Base-by-base conservation (phyloP, 2,113 vertebrate genomes). In the Salvelinus namaycush region DNA sequence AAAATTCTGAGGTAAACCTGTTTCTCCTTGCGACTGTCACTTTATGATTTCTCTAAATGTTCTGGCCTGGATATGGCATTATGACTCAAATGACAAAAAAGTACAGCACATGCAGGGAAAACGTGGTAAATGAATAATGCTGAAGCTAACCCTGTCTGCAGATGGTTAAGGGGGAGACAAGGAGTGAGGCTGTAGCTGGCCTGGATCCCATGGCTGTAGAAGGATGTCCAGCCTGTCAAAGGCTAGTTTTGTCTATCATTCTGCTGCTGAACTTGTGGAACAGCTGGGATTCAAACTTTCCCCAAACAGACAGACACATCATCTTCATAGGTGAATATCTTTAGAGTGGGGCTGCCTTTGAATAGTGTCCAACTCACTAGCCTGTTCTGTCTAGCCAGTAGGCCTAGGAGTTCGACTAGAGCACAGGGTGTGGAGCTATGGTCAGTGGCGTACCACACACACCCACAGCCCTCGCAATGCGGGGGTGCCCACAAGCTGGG, bases 271-370 rank as follows among this genome's bases (percentile, higher is more conserved):
- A 51, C 68, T 9, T 48, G 68, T 9, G 39, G n/a, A 49, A 20
- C 68, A 87, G 76, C 78, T 90, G 86, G 80, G 68, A n/a, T 60
- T 62, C 60, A 67, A 20, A 16, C 75, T 68, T 68, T 64, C 57
- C 26, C 29, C 71, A n/a, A 14, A 54, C 51, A 51, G 49, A 51
- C 39, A 76, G 74, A 75, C 68, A 70, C 68, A 48, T 22, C 29
- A 83, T 51, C 80, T 65, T 16, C 72, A 66, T 80, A 68, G 77
- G 70, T 68, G 66, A 48, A 73, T 59, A 48, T 75, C 44, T 75
- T 68, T 7, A 13, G 64, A 74, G 54, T 22, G 12, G 29, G 16
- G 57, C 48, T 12, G 11, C 34, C 83, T 89, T 90, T 89, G 84
- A 89, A 87, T 80, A 24, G 0, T 0, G 26, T 79, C 83, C 86